Conservation (phyloP, 2,797 vertebrate genomes). For the Molossus molossus region DNA sequence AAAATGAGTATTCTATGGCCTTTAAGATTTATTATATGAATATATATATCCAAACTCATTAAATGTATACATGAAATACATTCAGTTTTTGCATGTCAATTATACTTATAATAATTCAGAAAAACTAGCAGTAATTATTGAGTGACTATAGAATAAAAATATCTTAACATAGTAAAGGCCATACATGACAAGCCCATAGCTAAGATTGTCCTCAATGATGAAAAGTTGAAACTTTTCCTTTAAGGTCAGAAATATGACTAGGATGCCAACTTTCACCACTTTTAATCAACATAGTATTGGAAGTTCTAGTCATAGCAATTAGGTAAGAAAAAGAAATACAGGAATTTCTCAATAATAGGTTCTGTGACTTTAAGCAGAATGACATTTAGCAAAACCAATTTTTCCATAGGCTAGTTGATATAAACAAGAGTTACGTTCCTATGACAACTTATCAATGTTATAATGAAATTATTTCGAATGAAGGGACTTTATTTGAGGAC, state of each 20-base stretch:
- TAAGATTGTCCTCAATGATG: neutral
- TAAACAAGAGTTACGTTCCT: neutral
- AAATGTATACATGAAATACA: neutral
- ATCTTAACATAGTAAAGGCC: neutral
- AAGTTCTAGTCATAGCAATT: neutral
- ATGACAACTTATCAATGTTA: neutral
- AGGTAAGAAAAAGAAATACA: neutral
- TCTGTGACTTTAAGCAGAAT: neutral
- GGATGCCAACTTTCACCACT: neutral
- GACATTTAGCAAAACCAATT: neutral
- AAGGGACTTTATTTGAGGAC: neutral
- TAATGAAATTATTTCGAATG: neutral
- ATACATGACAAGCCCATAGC: neutral
- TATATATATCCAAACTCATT: neutral
- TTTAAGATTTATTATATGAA: neutral
- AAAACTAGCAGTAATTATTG: conserved; percentile 10
- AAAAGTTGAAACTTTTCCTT: neutral
- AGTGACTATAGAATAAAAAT: neutral
- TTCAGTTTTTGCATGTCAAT: neutral
- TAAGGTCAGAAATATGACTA: neutral
- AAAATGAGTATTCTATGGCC: neutral
- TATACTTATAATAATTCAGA: neutral
- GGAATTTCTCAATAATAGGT: neutral
- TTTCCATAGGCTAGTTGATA: neutral
- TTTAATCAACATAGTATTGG: neutral